Base-by-base conservation (phyloP, 2,797 vertebrate genomes). In the Ammospiza maritima region DNA sequence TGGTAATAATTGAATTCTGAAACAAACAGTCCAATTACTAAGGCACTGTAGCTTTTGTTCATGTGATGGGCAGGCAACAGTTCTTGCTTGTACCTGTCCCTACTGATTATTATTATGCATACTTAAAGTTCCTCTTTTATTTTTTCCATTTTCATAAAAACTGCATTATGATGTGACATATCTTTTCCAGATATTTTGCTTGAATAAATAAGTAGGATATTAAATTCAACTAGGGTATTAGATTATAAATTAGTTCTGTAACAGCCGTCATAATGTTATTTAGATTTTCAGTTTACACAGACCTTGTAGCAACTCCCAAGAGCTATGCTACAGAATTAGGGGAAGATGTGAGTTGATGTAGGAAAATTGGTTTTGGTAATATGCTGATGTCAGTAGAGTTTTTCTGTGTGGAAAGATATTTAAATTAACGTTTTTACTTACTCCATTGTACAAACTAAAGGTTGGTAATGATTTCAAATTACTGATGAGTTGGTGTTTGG, bases 211-310 rank as follows among this genome's bases (percentile, higher is more conserved):
- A 98, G 97, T 97, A 98, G 97, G 97, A 97, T 98, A 98, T 98
- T 98, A 97, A 99, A 99, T 99, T 99, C 98, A 98, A 98, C 98
- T 97, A 97, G 98, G 98, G 98, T 98, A 98, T 98, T 98, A 98
- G 98, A 98, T 98, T 99, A 99, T 99, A 99, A 99, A 99, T 99
- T 98, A 99, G 99, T 98, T 99, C 98, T 99, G 98, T 97, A 99
- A 98, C 98, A 98, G 98, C 98, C 98, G 85, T 98, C 98, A 98
- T 99, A 98, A 98, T 98, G 98, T 99, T 99, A 99, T 99, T 99
- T 99, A 99, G 98, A 99, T 99, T 99, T 98, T 98, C 98, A 98
- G 99, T 99, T 98, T 99, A 98, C 98, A 97, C 98, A 99, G 98
- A 98, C 98, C 97, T 99, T 99, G 98, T 98, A 98, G 97, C 98